Evolutionary conservation across 2,888 invertebrate species (phyloP), one percentile per base, ranked within the genome.

Genomic region (Philereme transversata): DNA sequence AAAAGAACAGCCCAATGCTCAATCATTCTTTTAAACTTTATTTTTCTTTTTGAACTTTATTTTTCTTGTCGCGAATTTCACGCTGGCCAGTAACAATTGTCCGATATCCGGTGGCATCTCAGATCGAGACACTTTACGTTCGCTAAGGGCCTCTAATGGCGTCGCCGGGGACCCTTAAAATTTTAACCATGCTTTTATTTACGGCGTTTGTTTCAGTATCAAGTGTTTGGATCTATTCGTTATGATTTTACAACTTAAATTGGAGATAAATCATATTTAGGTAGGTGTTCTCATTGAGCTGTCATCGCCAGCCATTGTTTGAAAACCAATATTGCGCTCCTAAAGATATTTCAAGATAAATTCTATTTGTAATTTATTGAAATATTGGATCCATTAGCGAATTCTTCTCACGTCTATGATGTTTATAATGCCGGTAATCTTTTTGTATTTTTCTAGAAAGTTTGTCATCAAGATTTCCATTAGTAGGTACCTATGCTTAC

Each of bases 131-230:
- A 83, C 79, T 72, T 67, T 67, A 68, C 67, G 63, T 60, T 63
- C 83, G 81, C 85, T 90, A 89, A 90, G 90, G 90, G 90, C 75
- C 91, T 83, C 85, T 90, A 90, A 90, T 89, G 83, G 90, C 83
- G 78, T 72, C 81, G 77, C 71, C 78, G 75, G 79, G 77, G 86
- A 75, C 86, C 90, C 88, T 90, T 90, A 88, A 90, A 90, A 88
- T 88, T 89, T 91, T 87, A 88, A 88, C 84, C 82, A 73, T 79
- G 81, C 81, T 84, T 85, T 90, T 90, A 90, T 90, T 90, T 91
- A 90, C 87, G 77, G 69, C 84, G 81, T 85, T 87, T 66, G 69
- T 69, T 60, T 56, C 59, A 57, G 64, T 70, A 70, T 70, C 68
- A 54, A 57, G 62, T 60, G 62, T 58, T 67, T 51, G 45, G 57